phyloP scores from a whole-genome alignment of 1,140 invertebrate species.

The Bombus turneri region DNA sequence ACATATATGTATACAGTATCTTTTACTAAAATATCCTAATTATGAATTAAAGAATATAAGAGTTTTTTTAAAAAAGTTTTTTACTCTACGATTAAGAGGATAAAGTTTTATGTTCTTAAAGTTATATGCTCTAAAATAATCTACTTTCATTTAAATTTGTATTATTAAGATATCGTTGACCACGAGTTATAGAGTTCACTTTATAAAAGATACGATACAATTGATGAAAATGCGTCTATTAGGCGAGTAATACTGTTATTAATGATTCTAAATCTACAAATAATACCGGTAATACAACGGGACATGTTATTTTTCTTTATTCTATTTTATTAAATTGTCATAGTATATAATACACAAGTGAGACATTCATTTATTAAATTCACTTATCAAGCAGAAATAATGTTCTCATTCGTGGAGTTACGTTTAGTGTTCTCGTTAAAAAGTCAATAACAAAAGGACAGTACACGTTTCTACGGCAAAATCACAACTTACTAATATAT shows the following conservation, averaged over 20 bases:
- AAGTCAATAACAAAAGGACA: constrained; percentile 61
- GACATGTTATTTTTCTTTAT: constrained; percentile 24
- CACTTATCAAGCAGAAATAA: constrained; percentile 63
- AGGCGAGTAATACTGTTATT: not conserved
- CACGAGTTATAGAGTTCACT: not conserved
- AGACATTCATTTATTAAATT: constrained; percentile 62
- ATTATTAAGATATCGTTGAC: too few relatives aligned
- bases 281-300: not conserved
- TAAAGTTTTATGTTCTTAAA: too few relatives aligned
- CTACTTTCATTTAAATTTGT: too few relatives aligned
- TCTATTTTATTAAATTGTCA: constrained; percentile 54
- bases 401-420: constrained; percentile 43
- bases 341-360: constrained; percentile 49
- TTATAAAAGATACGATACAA: not conserved
- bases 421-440: constrained; percentile 51
- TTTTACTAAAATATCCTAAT: too few relatives aligned
- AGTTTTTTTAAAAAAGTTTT: too few relatives aligned
- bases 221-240: not conserved
- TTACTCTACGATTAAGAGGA: too few relatives aligned
- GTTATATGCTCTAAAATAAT: too few relatives aligned
- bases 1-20: too few relatives aligned
- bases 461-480: constrained; percentile 49
- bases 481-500: constrained; percentile 61
- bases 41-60: too few relatives aligned
- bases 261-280: not conserved